phyloP scores from a whole-genome alignment of 1,140 invertebrate genomes.

The Caerostris darwini region DNA sequence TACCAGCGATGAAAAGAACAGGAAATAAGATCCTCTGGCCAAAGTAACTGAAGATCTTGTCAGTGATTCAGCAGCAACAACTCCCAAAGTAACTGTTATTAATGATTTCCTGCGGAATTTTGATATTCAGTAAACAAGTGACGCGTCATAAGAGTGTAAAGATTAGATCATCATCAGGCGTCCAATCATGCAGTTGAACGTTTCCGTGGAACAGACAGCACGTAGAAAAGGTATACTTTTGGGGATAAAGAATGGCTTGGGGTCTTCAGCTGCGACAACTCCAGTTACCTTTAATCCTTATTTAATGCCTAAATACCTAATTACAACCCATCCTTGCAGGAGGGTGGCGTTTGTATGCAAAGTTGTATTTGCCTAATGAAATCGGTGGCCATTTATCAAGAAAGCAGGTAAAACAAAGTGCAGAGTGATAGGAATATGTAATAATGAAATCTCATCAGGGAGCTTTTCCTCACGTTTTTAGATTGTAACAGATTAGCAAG shows the following conservation, averaged over 20 bases:
- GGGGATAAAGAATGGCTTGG: background rate
- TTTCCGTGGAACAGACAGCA: constrained; percentile 5
- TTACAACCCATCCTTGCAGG: background rate
- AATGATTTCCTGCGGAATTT: constrained; percentile 59
- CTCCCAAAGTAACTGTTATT: constrained; percentile 25
- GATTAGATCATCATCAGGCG: background rate
- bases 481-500: background rate
- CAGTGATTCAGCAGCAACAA: background rate
- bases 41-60: constrained; percentile 18
- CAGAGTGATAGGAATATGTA: background rate
- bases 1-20: constrained; percentile 9
- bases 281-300: background rate
- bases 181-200: background rate
- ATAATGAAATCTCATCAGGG: background rate
- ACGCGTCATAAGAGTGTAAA: background rate
- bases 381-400: background rate
- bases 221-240: constrained; percentile 32
- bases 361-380: background rate
- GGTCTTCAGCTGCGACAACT: background rate
- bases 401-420: background rate
- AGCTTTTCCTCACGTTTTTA: background rate
- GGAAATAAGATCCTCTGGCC: constrained; percentile 25
- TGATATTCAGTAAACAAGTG: constrained; percentile 31
- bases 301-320: background rate
- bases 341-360: background rate